phyloP scores from a whole-genome alignment of 2,113 vertebrate genomes.

The Ammodytes marinus region DNA sequence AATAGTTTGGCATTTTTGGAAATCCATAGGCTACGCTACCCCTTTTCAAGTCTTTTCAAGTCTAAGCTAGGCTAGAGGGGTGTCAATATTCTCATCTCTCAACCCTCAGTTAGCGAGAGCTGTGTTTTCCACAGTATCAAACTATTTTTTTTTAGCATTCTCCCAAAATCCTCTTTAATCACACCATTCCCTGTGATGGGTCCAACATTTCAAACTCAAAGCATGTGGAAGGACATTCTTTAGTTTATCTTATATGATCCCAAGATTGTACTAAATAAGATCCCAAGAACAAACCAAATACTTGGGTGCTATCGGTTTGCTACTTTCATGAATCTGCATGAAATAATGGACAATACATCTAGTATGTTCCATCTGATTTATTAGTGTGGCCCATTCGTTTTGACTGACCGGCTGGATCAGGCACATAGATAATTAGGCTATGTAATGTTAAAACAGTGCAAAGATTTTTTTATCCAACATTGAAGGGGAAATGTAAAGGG shows the following conservation, averaged over 20 bases:
- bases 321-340: neutral
- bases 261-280: neutral
- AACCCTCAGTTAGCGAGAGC: neutral
- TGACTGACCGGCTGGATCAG: neutral
- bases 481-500: neutral
- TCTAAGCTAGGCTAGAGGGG: too few relatives aligned
- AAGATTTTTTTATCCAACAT: neutral
- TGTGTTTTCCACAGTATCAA: neutral
- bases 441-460: neutral
- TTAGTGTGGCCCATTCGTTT: neutral
- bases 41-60: too few relatives aligned
- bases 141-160: neutral
- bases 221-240: neutral
- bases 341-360: neutral
- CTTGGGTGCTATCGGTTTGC: too few relatives aligned
- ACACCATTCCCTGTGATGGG: neutral
- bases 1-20: neutral
- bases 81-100: too few relatives aligned
- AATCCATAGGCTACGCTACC: neutral
- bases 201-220: slow-evolving; percentile 1
- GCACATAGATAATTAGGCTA: neutral
- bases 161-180: neutral
- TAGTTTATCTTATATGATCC: neutral
- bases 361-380: neutral
- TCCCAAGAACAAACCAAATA: too few relatives aligned